These are phyloP conservation scores for Hippopotamyrus pictus DNA, from an alignment of 2,797 vertebrate genomes.

Conservation along the genomic window DNA sequence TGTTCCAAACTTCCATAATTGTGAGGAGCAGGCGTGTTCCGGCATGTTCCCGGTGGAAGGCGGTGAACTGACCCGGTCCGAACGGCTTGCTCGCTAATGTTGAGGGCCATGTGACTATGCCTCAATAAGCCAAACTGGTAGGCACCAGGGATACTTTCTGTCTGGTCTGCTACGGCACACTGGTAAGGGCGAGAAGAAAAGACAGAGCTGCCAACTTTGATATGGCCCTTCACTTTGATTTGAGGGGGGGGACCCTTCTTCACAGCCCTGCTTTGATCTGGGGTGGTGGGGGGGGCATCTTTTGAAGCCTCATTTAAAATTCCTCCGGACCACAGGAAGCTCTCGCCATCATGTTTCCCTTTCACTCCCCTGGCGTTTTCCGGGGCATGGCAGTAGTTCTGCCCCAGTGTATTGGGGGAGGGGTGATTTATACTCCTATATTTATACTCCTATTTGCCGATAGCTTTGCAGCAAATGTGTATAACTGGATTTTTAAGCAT, in stretches of 20 bases:
- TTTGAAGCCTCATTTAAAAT: neutral
- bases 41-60: neutral
- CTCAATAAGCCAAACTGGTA: slow-evolving; percentile 76
- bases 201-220: neutral
- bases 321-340: neutral
- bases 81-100: slow-evolving; percentile 67
- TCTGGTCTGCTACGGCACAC: slow-evolving; percentile 57
- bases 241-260: neutral
- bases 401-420: neutral
- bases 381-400: neutral
- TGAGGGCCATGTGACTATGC: slow-evolving; percentile 78
- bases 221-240: neutral
- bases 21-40: neutral
- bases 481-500: neutral
- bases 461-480: neutral
- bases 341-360: neutral
- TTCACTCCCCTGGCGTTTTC: neutral
- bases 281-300: neutral
- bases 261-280: neutral
- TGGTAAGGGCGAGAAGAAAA: slow-evolving; percentile 22
- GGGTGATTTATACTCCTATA: neutral
- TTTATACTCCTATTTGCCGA: neutral
- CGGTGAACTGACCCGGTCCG: slow-evolving; percentile 68
- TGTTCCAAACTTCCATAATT: neutral
- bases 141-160: slow-evolving; percentile 52